Base-by-base conservation (phyloP, 2,888 invertebrate genomes). In the Cacoxenus indagator region DNA sequence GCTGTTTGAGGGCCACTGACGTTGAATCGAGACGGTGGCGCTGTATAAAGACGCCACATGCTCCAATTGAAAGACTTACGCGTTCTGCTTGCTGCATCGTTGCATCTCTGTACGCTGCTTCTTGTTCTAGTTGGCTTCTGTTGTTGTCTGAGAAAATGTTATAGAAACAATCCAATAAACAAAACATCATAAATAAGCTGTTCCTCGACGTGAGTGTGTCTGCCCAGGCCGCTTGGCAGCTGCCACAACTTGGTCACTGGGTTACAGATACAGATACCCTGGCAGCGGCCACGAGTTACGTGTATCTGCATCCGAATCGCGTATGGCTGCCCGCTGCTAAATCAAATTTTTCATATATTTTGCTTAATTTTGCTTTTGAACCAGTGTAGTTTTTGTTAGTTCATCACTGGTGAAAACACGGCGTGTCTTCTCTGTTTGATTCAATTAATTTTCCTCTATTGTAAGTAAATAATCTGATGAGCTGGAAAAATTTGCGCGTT, bases 241-340 rank as follows among this genome's bases (percentile, higher is more conserved):
- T 67, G 54, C 70, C 80, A 71, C 74, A 83, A 82, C 83, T 81
- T 81, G 80, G 80, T 81, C 80, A 81, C 82, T 81, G 76, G 80
- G 83, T 81, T 67, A 67, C 31, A 59, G 17, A 31, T 17, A 59
- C 27, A 55, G 8, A n/a, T 43, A 26, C 22, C n/a, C 62, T 54
- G 59, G 48, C 69, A 69, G 37, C 11, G 64, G 54, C 70, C 80
- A 71, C 74, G 81, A 82, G 82, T 81, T 81, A 14, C 37, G 9
- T 11, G 37, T 14, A 37, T 37, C 37, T 37, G 37, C 37, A 37
- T 4, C 4, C 37, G 37, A 37, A 11, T 37, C 37, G 14, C 14
- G 37, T 11, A 37, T 37, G 8, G 9, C 14, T n/a, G 57, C 48
- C 48, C 17, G 48, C 48, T 48, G 48, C 19, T 48, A 48, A 48